Base-by-base conservation (phyloP, 2,888 invertebrate species). In the Amiota communis region DNA sequence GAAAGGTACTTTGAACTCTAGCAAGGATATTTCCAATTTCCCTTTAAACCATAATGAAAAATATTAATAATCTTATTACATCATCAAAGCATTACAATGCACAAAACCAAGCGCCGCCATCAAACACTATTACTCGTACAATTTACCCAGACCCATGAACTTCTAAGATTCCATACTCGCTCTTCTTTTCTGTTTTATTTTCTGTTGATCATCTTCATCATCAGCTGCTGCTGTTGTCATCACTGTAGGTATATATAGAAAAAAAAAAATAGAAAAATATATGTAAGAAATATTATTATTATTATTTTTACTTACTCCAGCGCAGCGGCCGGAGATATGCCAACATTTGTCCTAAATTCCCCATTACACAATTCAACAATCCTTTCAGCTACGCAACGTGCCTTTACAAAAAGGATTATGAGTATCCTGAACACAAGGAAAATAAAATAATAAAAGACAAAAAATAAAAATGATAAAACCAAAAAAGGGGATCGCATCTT, bases 371-470 rank as follows among this genome's bases (percentile, higher is more conserved):
- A 65, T 49, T 49, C 65, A 49, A n/a, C 70, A 70, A 36, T 71
- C 65, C 72, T 76, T 78, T 74, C 68, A 72, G 73, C 78, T 74
- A 72, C 77, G 70, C 78, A 77, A 85, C 87, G 86, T 87, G 87
- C 79, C 81, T 79, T 82, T 81, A 87, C 87, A 87, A 87, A 87
- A 87, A 87, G 87, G 87, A 87, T 87, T 87, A 87, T 84, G 36
- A 36, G 84, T 79, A 80, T 79, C 80, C 79, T 78, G 49, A 65
- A 15, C n/a, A 1, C 4, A 17, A 17, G 20, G 17, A 10, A 10
- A 57, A 17, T 48, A 64, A 9, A 56, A 56, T 70, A 56, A 56
- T 70, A 64, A 36, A 73, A 75, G 72, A 61, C 59, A 64, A 68
- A 73, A 70, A 23, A 11, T 11, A 61, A 61, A 81, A 83, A 82